Conservation (phyloP, 2,797 vertebrate genomes). For the Adrianichthys oophorus region DNA sequence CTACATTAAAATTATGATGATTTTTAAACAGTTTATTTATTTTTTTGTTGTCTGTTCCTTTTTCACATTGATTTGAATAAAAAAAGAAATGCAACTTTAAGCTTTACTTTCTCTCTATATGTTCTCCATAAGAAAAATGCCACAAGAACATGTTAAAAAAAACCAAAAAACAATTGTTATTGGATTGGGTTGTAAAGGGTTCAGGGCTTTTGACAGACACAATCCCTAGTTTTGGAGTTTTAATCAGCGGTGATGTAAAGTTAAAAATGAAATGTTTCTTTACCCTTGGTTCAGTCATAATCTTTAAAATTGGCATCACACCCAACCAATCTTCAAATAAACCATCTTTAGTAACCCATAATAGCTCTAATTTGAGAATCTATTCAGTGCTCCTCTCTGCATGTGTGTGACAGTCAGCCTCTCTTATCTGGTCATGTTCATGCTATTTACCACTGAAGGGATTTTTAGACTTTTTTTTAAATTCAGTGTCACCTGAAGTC, state of each 20-base stretch:
- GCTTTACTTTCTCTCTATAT: no score
- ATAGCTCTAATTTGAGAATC: constrained; percentile 27
- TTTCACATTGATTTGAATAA: no score
- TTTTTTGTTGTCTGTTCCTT: no score
- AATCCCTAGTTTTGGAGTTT: no score
- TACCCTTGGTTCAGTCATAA: constrained; percentile 18
- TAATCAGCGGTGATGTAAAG: constrained; percentile 1
- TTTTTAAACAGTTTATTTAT: no score
- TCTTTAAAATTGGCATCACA: constrained; percentile 9
- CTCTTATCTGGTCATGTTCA: constrained; percentile 17
- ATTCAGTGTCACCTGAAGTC: constrained; percentile 31
- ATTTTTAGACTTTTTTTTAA: constrained; percentile 19
- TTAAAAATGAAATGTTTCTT: constrained; percentile 26
- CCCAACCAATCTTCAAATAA: constrained; percentile 33
- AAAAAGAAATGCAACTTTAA: no score
- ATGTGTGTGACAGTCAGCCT: constrained; percentile 4
- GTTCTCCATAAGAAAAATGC: no score
- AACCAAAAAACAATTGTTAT: no score
- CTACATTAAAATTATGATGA: no score
- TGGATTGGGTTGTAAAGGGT: no score
- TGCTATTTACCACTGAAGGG: constrained; percentile 17
- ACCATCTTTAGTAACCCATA: constrained; percentile 24
- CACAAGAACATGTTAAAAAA: no score
- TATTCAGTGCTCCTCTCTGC: constrained; percentile 10
- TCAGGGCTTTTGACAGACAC: no score